Base-by-base conservation (phyloP, 2,113 vertebrate species). In the Pollimyrus isidori region DNA sequence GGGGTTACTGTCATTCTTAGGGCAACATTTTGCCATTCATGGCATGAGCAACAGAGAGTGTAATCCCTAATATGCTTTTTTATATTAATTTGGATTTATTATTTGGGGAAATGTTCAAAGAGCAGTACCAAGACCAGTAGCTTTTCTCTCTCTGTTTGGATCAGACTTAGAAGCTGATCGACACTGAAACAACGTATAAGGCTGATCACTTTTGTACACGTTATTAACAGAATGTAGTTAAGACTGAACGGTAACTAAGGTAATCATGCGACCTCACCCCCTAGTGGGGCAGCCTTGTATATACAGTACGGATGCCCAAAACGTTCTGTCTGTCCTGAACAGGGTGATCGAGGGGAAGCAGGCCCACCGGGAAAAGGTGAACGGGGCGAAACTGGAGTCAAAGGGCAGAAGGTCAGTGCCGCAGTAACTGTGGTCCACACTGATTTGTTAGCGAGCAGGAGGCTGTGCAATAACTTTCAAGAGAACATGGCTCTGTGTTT, bases 271-370 rank as follows among this genome's bases (percentile, higher is more conserved):
- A 23, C n/a, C 15, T 84, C 3, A 84, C 39, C 17, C 48, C 21
- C 17, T 42, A 87, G 11, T 11, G 3, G n/a, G 49, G 96, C 35
- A 30, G n/a, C 49, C 11, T 53, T 17, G 48, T 26, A 7, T 23
- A 46, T 35, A n/a, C n/a, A n/a, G 26, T 4, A n/a, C n/a, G 7
- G 58, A 65, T 49, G 19, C 15, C 9, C 21, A 49, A n/a, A 56
- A 52, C 49, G 19, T 7, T 9, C 7, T 86, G n/a, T 65, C 1
- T 87, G 21, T 87, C 53, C 88, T 89, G 91, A 49, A 87, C 83
- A 99, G 98, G 98, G 98, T 17, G 98, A 99, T 91, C 95, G 95
- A 93, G 98, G 98, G 82, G 98, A 98, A 23, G 90, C 94, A 2
- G 98, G 98, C 4, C 96, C 96, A 49, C 93, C 95, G 89, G 98